Evolutionary conservation across 2,888 invertebrate species (phyloP).

Genomic region (Xanthorhoe spadicearia): DNA sequence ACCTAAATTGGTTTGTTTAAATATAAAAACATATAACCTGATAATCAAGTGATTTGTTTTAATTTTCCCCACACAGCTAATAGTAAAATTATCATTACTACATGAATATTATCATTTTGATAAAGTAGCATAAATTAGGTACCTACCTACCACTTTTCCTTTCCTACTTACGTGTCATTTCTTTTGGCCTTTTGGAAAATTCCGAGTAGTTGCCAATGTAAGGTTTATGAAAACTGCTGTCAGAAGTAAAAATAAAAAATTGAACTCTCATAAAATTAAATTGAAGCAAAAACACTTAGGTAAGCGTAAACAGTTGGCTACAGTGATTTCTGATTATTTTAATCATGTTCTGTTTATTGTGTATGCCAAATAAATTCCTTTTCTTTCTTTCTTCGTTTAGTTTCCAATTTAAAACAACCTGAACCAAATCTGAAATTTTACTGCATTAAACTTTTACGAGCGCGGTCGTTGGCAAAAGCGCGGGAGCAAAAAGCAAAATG

Average conservation of each 20-base stretch:
- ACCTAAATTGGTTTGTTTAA: constrained; percentile 36
- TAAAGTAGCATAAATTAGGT: too few species aligned
- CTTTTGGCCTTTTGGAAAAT: too few species aligned
- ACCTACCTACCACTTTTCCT: too few species aligned
- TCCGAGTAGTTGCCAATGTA: too few species aligned
- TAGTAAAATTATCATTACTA: too few species aligned
- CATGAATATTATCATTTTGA: too few species aligned
- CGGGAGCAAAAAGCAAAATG: constrained; percentile 71
- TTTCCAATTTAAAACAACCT: constrained; percentile 81
- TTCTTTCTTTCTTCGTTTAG: constrained; percentile 60
- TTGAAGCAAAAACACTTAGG: constrained; percentile 69
- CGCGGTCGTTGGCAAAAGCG: constrained; percentile 60
- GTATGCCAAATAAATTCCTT: too few species aligned
- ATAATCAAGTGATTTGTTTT: background rate
- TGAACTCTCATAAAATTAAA: constrained; percentile 46
- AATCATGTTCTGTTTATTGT: too few species aligned
- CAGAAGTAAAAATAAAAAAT: background rate
- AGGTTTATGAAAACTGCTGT: too few species aligned
- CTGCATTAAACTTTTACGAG: constrained; percentile 81
- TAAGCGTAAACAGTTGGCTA: too few species aligned
- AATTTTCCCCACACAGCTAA: background rate
- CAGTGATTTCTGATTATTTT: too few species aligned
- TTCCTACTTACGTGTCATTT: too few species aligned
- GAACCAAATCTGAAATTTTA: constrained; percentile 77
- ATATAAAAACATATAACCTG: constrained; percentile 8